These are phyloP conservation scores for Triops longicaudatus DNA, from an alignment of 1,140 invertebrate species.

Conservation along the genomic window DNA sequence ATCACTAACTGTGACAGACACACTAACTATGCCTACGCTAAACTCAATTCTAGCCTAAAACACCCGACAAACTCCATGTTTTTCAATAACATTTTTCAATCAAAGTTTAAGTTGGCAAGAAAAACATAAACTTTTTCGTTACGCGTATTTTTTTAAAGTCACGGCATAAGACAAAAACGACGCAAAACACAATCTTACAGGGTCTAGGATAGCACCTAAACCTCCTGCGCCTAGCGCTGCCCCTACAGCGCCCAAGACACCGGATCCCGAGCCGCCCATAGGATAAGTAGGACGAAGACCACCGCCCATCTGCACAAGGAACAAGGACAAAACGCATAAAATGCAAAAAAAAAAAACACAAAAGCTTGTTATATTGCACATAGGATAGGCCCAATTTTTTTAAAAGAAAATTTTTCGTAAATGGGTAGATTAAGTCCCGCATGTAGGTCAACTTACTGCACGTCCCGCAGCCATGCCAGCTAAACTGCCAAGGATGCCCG, in stretches of 20 bases:
- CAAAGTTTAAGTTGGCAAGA: too few relatives aligned
- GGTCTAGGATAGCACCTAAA: slow-evolving; percentile 36
- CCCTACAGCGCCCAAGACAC: slow-evolving; percentile 34
- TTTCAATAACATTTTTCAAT: too few relatives aligned
- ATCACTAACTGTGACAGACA: neutral
- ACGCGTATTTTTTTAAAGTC: too few relatives aligned
- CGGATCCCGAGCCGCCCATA: slow-evolving; percentile 29
- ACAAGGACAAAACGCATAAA: slow-evolving; percentile 18
- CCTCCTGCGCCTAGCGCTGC: slow-evolving; percentile 36
- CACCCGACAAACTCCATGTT: too few relatives aligned
- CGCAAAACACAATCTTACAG: slow-evolving; percentile 29
- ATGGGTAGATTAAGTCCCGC: neutral
- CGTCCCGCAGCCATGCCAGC: neutral
- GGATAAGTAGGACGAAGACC: slow-evolving; percentile 20
- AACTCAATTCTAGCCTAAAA: too few relatives aligned
- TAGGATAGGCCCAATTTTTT: neutral
- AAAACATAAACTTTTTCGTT: too few relatives aligned
- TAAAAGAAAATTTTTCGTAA: neutral
- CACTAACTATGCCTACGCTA: neutral
- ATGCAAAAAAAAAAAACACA: slow-evolving; percentile 21
- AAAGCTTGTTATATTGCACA: neutral
- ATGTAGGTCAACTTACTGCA: neutral
- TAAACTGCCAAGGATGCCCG: slow-evolving; percentile 21
- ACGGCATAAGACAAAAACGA: neutral
- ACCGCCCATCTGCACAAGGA: slow-evolving; percentile 24